phyloP scores from a whole-genome alignment of 2,888 invertebrate species.

The Epinotia ramella region DNA sequence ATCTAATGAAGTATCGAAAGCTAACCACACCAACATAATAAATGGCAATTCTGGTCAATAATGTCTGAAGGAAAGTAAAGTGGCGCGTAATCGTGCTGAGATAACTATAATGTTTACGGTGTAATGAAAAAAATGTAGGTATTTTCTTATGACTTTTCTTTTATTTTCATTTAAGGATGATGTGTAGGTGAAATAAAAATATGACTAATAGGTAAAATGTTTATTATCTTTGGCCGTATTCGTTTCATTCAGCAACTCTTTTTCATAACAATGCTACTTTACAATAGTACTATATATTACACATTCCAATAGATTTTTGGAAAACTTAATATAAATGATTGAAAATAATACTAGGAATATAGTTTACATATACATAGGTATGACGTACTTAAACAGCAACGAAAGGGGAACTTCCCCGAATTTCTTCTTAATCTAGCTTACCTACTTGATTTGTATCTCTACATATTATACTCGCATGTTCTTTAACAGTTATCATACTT shows the following conservation, averaged over 20 bases:
- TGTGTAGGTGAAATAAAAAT: neutral
- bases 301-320: neutral
- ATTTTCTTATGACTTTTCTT: neutral
- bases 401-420: no score
- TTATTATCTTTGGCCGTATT: constrained; percentile 47
- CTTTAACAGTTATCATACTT: no score
- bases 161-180: neutral
- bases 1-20: constrained; percentile 51
- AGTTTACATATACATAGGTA: neutral
- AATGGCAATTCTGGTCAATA: constrained; percentile 49
- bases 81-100: constrained; percentile 30
- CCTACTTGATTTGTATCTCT: no score
- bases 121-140: neutral
- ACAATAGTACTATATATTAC: neutral
- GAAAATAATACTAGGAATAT: neutral
- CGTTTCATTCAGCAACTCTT: constrained; percentile 24
- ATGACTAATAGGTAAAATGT: neutral
- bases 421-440: no score
- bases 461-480: no score
- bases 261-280: constrained; percentile 23
- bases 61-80: constrained; percentile 41
- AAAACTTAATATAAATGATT: neutral
- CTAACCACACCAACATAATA: constrained; percentile 51
- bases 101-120: constrained; percentile 27
- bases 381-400: neutral